These are phyloP conservation scores for Lasioglossum morio DNA, from an alignment of 2,888 invertebrate species.

Conservation along the genomic window DNA sequence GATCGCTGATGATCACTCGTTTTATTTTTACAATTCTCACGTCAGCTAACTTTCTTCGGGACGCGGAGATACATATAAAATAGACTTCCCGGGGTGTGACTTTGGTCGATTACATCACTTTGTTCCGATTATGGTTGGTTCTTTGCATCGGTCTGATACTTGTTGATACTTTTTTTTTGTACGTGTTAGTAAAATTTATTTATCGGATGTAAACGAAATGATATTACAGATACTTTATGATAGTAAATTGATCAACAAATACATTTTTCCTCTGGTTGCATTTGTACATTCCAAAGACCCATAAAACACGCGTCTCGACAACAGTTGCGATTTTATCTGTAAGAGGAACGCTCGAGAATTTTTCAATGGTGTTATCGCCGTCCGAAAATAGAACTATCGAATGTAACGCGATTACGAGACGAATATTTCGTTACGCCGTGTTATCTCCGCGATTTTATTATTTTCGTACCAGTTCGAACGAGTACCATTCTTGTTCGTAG, in stretches of 20 bases:
- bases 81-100: not conserved
- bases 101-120: not conserved
- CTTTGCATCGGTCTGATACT: conserved; percentile 36
- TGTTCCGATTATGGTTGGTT: conserved; percentile 17
- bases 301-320: not conserved
- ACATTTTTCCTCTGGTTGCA: not conserved
- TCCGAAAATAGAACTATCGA: not conserved
- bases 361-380: not conserved
- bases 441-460: not conserved
- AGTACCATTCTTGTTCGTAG: not conserved
- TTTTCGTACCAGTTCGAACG: not conserved
- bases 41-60: not conserved
- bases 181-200: conserved; percentile 30
- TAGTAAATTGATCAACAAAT: not conserved
- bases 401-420: not conserved
- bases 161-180: conserved; percentile 39
- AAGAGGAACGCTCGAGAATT: not conserved
- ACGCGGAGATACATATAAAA: not conserved
- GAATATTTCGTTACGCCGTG: not conserved
- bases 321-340: not conserved
- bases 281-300: conserved; percentile 13
- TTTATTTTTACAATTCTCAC: not conserved
- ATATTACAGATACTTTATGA: conserved; percentile 22
- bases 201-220: conserved; percentile 16
- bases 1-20: not conserved